Evolutionary conservation across 2,797 vertebrate genomes (phyloP).

Genomic region (Pseudochromis fuscus): DNA sequence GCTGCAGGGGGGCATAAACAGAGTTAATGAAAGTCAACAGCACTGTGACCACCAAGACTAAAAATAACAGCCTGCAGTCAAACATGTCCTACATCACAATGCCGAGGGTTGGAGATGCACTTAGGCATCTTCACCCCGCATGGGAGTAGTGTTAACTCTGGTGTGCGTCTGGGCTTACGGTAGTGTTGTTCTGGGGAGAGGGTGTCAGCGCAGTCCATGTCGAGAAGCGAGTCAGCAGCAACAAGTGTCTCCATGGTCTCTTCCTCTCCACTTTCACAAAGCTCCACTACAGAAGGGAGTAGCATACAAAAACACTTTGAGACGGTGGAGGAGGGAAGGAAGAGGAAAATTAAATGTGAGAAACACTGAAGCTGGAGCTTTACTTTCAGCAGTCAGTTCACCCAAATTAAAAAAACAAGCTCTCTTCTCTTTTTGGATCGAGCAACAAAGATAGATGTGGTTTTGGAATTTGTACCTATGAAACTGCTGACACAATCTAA

Average conservation of each 20-base stretch:
- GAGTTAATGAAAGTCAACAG: constrained; percentile 62
- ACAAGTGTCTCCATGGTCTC: constrained; percentile 96
- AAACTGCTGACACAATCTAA: neutral
- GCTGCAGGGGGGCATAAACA: constrained; percentile 81
- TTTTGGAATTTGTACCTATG: neutral
- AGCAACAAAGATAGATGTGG: neutral
- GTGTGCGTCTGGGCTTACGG: constrained; percentile 81
- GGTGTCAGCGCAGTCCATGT: constrained; percentile 91
- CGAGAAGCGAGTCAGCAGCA: constrained; percentile 93
- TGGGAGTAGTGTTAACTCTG: constrained; percentile 4
- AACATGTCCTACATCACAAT: constrained; percentile 45
- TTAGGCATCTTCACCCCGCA: constrained; percentile 14
- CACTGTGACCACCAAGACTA: constrained; percentile 44
- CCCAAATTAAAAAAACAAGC: neutral
- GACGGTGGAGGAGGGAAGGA: constrained; percentile 7
- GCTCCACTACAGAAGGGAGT: constrained; percentile 86
- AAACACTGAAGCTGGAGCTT: neutral
- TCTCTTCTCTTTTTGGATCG: neutral
- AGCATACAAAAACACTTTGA: constrained; percentile 11
- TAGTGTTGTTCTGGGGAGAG: constrained; percentile 90
- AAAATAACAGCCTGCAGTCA: constrained; percentile 59
- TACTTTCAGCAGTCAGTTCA: neutral
- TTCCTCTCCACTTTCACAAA: constrained; percentile 90
- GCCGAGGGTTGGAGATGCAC: neutral
- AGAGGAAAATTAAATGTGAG: constrained; percentile 5